Conservation (phyloP, 2,113 vertebrate genomes). For the Dendrocopos noguchii region DNA sequence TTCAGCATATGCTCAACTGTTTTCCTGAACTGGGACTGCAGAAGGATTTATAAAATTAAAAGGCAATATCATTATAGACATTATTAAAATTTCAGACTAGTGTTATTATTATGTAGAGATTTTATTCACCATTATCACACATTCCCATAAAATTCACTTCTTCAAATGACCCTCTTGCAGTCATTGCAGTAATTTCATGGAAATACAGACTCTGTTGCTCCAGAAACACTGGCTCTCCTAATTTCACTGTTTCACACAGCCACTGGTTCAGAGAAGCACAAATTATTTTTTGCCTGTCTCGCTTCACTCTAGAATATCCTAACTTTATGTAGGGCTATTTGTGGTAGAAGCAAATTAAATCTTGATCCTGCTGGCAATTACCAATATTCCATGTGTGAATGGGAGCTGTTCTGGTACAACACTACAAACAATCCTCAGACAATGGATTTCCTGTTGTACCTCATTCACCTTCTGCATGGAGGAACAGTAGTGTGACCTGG, state of each 20-base stretch:
- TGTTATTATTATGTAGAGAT: neutral
- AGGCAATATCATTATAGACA: neutral
- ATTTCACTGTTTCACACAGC: neutral
- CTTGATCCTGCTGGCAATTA: neutral
- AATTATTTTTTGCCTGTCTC: neutral
- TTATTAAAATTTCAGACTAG: neutral
- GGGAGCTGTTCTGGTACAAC: neutral
- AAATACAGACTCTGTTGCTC: neutral
- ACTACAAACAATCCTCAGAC: neutral
- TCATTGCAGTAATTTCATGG: conserved; percentile 8
- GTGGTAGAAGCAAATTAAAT: neutral
- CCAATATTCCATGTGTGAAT: neutral
- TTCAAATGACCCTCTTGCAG: neutral
- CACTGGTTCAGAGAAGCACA: neutral
- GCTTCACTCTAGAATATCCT: neutral
- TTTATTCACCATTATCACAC: neutral
- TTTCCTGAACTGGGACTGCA: neutral
- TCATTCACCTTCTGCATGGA: neutral
- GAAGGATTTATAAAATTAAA: conserved; percentile 33
- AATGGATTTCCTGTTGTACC: neutral
- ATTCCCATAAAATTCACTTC: neutral
- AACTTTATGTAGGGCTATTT: neutral
- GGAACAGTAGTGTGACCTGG: neutral
- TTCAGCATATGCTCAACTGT: neutral
- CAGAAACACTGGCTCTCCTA: neutral